A percentile compares a stretch with the other conserved stretches of the same genome.
Conservation (phyloP, 2,113 vertebrate species). For the Tachysurus vachellii region DNA sequence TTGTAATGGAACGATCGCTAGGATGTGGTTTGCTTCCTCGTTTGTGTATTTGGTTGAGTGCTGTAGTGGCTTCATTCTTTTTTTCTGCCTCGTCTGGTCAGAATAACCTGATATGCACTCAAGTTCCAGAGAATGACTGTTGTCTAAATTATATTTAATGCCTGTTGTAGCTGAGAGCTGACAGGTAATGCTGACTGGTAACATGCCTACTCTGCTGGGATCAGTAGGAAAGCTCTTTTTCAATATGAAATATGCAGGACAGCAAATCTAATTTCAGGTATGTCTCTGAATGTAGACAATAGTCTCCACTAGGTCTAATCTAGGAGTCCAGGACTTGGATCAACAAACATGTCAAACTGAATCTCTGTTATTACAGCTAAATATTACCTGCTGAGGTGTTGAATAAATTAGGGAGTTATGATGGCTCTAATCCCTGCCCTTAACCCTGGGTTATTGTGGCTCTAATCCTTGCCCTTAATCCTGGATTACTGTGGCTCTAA, state of each 20-base stretch:
- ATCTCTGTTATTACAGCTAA: neutral
- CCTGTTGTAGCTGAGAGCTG: neutral
- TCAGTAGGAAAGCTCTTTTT: neutral
- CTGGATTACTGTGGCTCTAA: no score
- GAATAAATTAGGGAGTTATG: neutral
- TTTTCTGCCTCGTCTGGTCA: neutral
- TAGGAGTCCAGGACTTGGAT: neutral
- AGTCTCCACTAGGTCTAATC: neutral
- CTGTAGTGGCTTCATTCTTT: neutral
- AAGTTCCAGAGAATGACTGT: slow-evolving; percentile 1
- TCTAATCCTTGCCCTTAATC: no score
- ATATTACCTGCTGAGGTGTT: neutral
- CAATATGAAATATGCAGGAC: neutral
- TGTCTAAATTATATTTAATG: slow-evolving; percentile 14
- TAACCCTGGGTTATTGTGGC: no score
- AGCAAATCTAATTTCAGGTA: neutral
- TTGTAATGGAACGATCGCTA: neutral
- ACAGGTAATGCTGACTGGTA: neutral
- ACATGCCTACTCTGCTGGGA: neutral
- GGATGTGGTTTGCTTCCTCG: neutral
- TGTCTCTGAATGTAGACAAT: neutral
- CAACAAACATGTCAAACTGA: neutral
- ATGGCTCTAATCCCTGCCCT: no score
- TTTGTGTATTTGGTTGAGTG: neutral
- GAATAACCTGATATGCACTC: slow-evolving; percentile 24